Evolutionary conservation across 2,797 vertebrate genomes (phyloP).

Genomic region (Euthynnus affinis): DNA sequence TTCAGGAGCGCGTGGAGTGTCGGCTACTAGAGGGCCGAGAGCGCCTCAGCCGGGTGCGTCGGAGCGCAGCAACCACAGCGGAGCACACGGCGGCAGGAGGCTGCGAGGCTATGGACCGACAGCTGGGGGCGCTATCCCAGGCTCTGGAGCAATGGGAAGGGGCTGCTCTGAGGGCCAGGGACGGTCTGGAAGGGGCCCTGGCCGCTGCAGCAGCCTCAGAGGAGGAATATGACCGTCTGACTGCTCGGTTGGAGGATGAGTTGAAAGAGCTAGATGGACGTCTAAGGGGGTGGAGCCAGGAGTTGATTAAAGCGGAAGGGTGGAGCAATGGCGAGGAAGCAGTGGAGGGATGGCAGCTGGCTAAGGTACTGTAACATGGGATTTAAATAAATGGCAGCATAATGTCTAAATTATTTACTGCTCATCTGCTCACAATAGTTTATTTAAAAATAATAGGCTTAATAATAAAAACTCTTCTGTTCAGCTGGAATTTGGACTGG

Average conservation of each 20-base stretch:
- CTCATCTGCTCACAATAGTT: constrained; percentile 59
- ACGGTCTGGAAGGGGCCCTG: constrained; percentile 87
- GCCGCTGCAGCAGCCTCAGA: constrained; percentile 90
- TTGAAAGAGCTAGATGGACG: constrained; percentile 84
- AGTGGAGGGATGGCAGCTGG: constrained; percentile 90
- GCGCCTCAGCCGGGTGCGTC: constrained; percentile 90
- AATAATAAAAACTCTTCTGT: constrained; percentile 40
- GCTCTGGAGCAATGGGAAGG: constrained; percentile 97
- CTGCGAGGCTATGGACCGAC: constrained; percentile 90
- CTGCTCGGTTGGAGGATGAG: constrained; percentile 87
- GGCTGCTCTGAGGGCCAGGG: constrained; percentile 85
- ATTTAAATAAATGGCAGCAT: constrained; percentile 44
- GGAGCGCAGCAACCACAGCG: constrained; percentile 77
- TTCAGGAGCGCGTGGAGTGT: constrained; percentile 95
- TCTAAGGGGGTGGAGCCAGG: constrained; percentile 88
- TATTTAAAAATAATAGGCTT: constrained; percentile 42
- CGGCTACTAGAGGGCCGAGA: constrained; percentile 89
- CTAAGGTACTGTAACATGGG: constrained; percentile 86
- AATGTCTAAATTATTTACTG: constrained; percentile 37
- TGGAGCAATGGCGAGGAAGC: constrained; percentile 90
- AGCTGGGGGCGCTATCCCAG: constrained; percentile 92
- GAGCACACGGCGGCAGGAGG: constrained; percentile 90
- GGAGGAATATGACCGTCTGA: constrained; percentile 88
- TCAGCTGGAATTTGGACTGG: constrained; percentile 24
- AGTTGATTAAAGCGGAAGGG: constrained; percentile 87